Conservation (phyloP, 2,113 vertebrate genomes). For the Oncorhynchus masou region DNA sequence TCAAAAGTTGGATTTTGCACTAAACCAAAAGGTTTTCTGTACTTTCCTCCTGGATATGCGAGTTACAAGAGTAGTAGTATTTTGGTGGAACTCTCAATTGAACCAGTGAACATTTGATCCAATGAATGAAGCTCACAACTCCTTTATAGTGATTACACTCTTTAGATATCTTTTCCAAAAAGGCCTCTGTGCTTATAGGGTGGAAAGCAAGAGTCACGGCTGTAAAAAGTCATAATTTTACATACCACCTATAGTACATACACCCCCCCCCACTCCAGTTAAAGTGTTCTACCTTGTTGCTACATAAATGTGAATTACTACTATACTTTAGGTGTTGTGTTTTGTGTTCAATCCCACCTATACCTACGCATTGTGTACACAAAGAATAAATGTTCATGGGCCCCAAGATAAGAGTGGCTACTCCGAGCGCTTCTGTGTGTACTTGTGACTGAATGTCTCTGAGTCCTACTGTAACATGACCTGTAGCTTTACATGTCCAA, state of each 20-base stretch:
- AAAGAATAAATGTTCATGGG: constrained; percentile 61
- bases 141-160: constrained; percentile 17
- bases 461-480: constrained; percentile 63
- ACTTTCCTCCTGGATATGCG: constrained; percentile 55
- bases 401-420: constrained; percentile 37
- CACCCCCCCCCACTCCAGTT: constrained; percentile 16
- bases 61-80: constrained; percentile 34
- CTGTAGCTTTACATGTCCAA: constrained; percentile 70
- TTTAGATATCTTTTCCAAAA: constrained; percentile 22
- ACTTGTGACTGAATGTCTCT: constrained; percentile 70
- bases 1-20: constrained; percentile 36
- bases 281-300: constrained; percentile 52
- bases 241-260: constrained; percentile 30
- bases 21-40: constrained; percentile 38
- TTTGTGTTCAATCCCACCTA: constrained; percentile 65
- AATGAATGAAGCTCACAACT: constrained; percentile 11
- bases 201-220: constrained; percentile 66
- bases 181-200: constrained; percentile 45
- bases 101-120: not conserved
- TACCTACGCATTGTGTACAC: constrained; percentile 50
- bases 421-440: constrained; percentile 63
- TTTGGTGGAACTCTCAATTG: constrained; percentile 29
- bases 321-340: constrained; percentile 71
- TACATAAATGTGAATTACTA: constrained; percentile 73
- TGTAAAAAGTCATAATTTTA: constrained; percentile 44